Evolutionary conservation across 2,888 invertebrate genomes (phyloP), one percentile per base, ranked within the genome.

Genomic region (Crioceris asparagi): DNA sequence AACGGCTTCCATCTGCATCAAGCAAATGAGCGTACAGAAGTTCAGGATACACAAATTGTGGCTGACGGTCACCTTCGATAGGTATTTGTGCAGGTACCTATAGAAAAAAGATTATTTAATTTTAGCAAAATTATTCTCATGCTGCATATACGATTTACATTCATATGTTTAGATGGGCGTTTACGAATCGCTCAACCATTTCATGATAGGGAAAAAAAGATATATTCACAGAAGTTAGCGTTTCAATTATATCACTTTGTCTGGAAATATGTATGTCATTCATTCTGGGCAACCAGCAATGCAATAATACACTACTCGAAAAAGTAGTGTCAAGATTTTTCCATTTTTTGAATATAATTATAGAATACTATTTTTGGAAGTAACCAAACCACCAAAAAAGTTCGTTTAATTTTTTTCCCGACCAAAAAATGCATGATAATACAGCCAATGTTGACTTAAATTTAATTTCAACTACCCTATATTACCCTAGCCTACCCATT

Each of bases 21-120:
- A 84, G 70, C 40, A 87, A 69, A 65, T 85, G 83, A 11, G 85
- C 84, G 60, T 86, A 86, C 32, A 86, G 68, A 46, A 85, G 72
- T 68, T 86, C 86, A 8, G 78, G 78, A 65, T 87, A 86, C 15
- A 55, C 40, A 30, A 19, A 30, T 27, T 43, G 43, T 8, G 30
- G 67, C 60, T 49, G 65, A 60, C 50, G 65, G 23, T 60, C 57
- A 38, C 57, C 70, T 45, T 72, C 72, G 52, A 68, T 66, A 11
- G 69, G 68, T 14, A 80, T 75, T 56, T 84, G 84, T 3, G 84
- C 79, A 2, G 83, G 83, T 40, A 84, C 82, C 74, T 79, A 64
- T 1, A 64, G 41, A 40, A 18, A 32, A 32, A 14, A 29, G 8
- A 26, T 19, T 32, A 32, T 12, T 29, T 27, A n/a, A 14, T 29